Conservation (phyloP, 2,797 vertebrate species). For the Microtus agrestis region DNA sequence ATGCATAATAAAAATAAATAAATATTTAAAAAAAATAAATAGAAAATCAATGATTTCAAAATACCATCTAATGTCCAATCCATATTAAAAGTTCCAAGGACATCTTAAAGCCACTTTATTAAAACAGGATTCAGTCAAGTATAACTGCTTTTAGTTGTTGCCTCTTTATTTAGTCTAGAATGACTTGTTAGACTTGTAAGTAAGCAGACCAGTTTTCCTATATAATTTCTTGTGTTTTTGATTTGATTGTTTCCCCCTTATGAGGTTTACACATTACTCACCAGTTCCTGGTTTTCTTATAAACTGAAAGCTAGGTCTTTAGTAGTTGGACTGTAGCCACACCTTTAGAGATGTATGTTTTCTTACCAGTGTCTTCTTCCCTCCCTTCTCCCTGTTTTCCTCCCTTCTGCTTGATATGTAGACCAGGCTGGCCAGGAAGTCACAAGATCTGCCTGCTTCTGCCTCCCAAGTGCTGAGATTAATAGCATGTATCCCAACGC, state of each 20-base stretch:
- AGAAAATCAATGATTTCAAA: constrained; percentile 55
- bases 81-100: background rate
- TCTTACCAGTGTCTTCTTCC: constrained; percentile 48
- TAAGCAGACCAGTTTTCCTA: constrained; percentile 8
- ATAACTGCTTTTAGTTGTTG: constrained; percentile 23
- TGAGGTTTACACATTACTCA: background rate
- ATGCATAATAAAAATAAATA: too few species aligned
- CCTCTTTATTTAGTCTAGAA: constrained; percentile 28
- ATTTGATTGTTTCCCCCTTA: constrained; percentile 23
- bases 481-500: too few species aligned
- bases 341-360: constrained; percentile 26
- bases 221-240: constrained; percentile 13
- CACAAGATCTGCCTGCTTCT: background rate
- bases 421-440: background rate
- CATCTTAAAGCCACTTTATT: constrained; percentile 12
- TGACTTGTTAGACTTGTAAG: constrained; percentile 35
- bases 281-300: background rate
- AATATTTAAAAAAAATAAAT: too few species aligned
- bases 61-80: background rate
- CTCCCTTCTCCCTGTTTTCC: too few species aligned
- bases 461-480: background rate
- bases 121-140: constrained; percentile 4
- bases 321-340: background rate
- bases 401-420: background rate
- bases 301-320: background rate